phyloP scores from a whole-genome alignment of 2,113 vertebrate species.

The Dicentrarchus labrax region DNA sequence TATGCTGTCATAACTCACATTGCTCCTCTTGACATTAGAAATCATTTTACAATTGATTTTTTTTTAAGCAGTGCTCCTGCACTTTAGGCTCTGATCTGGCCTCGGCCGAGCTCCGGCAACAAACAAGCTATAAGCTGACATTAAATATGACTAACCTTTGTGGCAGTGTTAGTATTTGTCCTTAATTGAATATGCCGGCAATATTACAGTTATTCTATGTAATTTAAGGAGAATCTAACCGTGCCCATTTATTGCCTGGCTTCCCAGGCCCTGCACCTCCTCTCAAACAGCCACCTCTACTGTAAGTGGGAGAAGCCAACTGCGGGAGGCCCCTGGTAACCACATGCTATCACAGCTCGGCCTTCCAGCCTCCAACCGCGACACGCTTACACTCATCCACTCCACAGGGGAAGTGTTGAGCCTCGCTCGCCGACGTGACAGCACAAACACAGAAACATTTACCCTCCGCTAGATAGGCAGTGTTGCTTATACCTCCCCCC shows the following conservation, averaged over 20 bases:
- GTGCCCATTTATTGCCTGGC: neutral
- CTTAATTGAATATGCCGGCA: neutral
- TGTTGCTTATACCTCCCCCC: slow-evolving; percentile 7
- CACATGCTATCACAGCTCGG: slow-evolving; percentile 81
- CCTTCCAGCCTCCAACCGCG: slow-evolving; percentile 74
- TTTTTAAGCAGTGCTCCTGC: neutral
- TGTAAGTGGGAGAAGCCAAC: slow-evolving; percentile 55
- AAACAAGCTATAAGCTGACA: neutral
- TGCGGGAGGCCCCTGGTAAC: slow-evolving; percentile 67
- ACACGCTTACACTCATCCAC: slow-evolving; percentile 75
- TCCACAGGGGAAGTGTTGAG: slow-evolving; percentile 77
- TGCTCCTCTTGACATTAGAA: slow-evolving; percentile 8
- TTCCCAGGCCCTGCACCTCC: slow-evolving; percentile 23
- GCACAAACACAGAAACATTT: slow-evolving; percentile 73
- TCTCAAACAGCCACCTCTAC: slow-evolving; percentile 22
- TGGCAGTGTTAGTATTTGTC: neutral
- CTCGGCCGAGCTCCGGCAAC: neutral
- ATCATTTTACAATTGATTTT: neutral
- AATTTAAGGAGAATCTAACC: neutral
- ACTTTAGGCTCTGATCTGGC: neutral
- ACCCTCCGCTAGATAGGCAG: slow-evolving; percentile 45
- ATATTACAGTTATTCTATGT: neutral
- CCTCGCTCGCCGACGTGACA: slow-evolving; percentile 65
- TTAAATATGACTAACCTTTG: neutral
- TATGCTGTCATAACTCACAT: neutral